Evolutionary conservation across 2,113 vertebrate species (phyloP).

Genomic region (Phylloscopus trochilus): DNA sequence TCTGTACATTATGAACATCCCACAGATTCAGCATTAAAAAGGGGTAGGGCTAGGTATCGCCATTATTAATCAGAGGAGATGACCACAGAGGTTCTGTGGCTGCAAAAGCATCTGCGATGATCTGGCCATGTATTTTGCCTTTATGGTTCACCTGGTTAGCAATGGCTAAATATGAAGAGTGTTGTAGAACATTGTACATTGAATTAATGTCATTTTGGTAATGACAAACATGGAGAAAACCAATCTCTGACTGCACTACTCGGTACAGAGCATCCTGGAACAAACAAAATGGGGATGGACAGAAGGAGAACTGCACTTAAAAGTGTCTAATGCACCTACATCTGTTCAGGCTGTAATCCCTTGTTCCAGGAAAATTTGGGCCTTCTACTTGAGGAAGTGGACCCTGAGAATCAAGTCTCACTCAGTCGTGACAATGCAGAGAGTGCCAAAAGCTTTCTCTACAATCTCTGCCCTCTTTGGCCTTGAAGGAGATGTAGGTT

Average conservation of each 20-base stretch:
- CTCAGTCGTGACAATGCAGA: fast-evolving
- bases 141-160: neutral
- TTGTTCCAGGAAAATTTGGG: neutral
- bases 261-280: neutral
- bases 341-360: neutral
- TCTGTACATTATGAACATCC: neutral
- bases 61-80: neutral
- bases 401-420: neutral
- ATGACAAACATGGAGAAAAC: neutral
- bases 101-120: neutral
- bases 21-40: neutral
- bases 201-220: neutral
- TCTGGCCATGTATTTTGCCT: neutral
- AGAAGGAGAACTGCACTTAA: neutral
- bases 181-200: neutral
- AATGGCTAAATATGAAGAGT: neutral
- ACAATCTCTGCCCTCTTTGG: neutral
- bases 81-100: neutral
- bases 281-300: neutral
- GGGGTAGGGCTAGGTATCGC: neutral
- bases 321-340: neutral
- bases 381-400: neutral
- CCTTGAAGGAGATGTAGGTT: neutral
- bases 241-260: neutral
- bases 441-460: neutral